A percentile compares a stretch with the other conserved stretches of the same genome.
Conservation (phyloP, 1,140 invertebrate genomes). For the Idris sp. region DNA sequence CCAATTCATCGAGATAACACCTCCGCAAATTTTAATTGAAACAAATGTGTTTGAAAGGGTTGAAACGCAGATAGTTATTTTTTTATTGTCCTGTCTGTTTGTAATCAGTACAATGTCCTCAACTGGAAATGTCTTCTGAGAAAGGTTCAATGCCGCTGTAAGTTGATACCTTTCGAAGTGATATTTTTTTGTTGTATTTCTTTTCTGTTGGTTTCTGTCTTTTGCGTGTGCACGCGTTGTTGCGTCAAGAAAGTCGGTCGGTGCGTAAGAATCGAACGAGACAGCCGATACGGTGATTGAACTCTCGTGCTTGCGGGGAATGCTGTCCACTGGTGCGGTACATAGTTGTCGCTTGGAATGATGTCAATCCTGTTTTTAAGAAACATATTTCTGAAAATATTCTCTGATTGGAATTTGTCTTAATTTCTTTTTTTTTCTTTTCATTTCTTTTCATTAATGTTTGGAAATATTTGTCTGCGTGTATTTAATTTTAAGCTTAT, state of each 20-base stretch:
- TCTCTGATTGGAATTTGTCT: too few relatives aligned
- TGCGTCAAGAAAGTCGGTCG: slow-evolving; percentile 53
- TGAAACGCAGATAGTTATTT: too few relatives aligned
- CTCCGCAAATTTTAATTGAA: too few relatives aligned
- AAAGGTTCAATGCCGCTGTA: slow-evolving; percentile 40
- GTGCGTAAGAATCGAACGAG: slow-evolving; percentile 56
- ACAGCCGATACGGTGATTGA: slow-evolving; percentile 64
- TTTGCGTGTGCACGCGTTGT: slow-evolving; percentile 53
- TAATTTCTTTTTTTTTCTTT: too few relatives aligned
- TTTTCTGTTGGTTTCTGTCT: slow-evolving; percentile 19
- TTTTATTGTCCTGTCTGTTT: too few relatives aligned
- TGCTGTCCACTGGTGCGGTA: slow-evolving; percentile 61
- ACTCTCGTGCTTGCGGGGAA: slow-evolving; percentile 57
- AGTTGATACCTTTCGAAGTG: slow-evolving; percentile 53
- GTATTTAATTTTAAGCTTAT: too few relatives aligned
- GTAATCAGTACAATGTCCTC: too few relatives aligned
- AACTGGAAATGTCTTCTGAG: slow-evolving; percentile 16
- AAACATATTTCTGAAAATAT: slow-evolving; percentile 18
- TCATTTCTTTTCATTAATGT: too few relatives aligned
- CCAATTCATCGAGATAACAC: too few relatives aligned
- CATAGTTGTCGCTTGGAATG: slow-evolving; percentile 62
- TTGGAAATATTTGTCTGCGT: too few relatives aligned
- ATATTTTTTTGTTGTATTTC: slow-evolving; percentile 25
- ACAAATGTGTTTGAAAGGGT: too few relatives aligned
- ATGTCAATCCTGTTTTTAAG: slow-evolving; percentile 53